Evolutionary conservation across 2,113 vertebrate genomes (phyloP).

Genomic region (Scatophagus argus): DNA sequence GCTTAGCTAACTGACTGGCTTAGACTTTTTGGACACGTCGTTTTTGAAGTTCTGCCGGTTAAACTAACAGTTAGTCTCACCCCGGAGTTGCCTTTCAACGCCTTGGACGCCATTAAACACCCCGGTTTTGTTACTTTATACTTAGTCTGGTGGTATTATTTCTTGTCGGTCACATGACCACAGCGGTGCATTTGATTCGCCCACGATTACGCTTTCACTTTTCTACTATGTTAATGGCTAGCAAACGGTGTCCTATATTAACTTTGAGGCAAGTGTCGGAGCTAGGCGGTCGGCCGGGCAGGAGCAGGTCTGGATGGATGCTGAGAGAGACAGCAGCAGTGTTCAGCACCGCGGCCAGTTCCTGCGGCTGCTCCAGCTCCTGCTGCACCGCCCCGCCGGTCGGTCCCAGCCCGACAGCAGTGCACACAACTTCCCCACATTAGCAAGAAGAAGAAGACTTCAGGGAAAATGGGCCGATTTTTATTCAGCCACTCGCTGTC

Average conservation of each 20-base stretch:
- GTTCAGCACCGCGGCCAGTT: constrained; percentile 91
- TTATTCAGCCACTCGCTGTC: not conserved
- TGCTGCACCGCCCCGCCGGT: constrained; percentile 49
- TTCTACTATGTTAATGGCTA: constrained; percentile 35
- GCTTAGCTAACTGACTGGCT: constrained; percentile 60
- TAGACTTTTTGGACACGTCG: constrained; percentile 45
- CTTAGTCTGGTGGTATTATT: constrained; percentile 73
- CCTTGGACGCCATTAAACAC: constrained; percentile 12
- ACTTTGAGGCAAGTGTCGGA: constrained; percentile 5
- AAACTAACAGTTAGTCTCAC: rapidly evolving
- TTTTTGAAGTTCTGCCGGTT: constrained; percentile 10
- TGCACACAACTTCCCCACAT: constrained; percentile 51
- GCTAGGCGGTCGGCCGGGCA: not conserved
- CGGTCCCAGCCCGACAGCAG: constrained; percentile 67
- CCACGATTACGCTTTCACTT: constrained; percentile 84
- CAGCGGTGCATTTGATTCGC: constrained; percentile 84
- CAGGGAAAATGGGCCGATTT: constrained; percentile 5
- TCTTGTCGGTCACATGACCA: constrained; percentile 87
- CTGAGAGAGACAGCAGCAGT: not conserved
- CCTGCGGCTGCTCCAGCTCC: constrained; percentile 29
- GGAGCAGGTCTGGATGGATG: constrained; percentile 7
- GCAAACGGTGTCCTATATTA: constrained; percentile 38
- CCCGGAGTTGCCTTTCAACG: rapidly evolving
- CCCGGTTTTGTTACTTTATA: constrained; percentile 76
- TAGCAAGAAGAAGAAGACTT: constrained; percentile 4